These are phyloP conservation scores for Zaprionus nigranus DNA, from an alignment of 1,140 invertebrate species.

Conservation along the genomic window DNA sequence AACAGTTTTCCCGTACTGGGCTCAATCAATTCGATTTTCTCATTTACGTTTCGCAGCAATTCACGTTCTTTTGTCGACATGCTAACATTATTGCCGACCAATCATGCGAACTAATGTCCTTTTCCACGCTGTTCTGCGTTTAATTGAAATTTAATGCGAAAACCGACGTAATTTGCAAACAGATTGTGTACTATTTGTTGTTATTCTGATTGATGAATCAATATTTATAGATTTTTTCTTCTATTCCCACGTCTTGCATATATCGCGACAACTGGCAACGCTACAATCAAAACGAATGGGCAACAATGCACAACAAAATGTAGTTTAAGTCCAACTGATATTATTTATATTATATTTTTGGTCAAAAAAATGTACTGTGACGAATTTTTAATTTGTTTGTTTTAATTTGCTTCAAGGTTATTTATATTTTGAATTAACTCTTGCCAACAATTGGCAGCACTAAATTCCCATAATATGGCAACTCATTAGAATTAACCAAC, in stretches of 20 bases:
- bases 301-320: background rate
- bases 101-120: slow-evolving; percentile 3
- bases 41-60: slow-evolving; percentile 64
- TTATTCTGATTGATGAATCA: slow-evolving; percentile 13
- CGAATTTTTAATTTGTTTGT: background rate
- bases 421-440: background rate
- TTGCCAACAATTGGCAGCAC: slow-evolving; percentile 17
- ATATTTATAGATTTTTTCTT: slow-evolving; percentile 37
- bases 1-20: slow-evolving; percentile 86
- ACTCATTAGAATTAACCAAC: slow-evolving; percentile 1
- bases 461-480: background rate
- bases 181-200: slow-evolving; percentile 29
- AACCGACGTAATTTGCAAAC: background rate
- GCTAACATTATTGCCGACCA: slow-evolving; percentile 26
- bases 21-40: slow-evolving; percentile 83
- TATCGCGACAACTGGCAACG: background rate
- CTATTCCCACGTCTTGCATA: background rate
- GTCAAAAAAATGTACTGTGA: background rate
- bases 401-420: background rate
- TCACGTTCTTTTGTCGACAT: slow-evolving; percentile 68
- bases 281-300: background rate
- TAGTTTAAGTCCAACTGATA: background rate
- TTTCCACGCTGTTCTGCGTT: background rate
- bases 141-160: background rate
- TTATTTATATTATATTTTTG: background rate